Percentiles rank a stretch among this genome's conserved stretches.
phyloP scores from a whole-genome alignment of 2,888 invertebrate species.

The Sicus ferrugineus region DNA sequence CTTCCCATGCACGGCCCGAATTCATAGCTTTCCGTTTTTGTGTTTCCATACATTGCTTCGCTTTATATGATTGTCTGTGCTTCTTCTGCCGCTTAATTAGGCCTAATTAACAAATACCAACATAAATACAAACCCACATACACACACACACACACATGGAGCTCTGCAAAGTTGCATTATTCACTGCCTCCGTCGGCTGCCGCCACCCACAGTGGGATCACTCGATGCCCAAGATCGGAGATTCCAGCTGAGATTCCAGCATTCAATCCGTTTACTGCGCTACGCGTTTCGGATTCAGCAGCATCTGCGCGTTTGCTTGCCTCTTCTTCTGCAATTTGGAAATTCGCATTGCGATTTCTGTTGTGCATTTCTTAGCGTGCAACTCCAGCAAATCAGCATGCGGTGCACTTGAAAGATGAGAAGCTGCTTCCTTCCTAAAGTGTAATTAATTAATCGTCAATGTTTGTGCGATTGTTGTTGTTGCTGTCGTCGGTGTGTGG shows the following conservation, averaged over 20 bases:
- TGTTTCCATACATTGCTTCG: not conserved
- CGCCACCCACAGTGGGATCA: not conserved
- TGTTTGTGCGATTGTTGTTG: conserved; percentile 28
- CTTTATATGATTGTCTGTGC: not conserved
- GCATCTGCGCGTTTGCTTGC: conserved; percentile 8
- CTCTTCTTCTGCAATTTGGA: not conserved
- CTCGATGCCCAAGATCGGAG: not conserved
- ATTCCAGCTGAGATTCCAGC: conserved; percentile 4
- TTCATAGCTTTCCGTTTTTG: too few species aligned
- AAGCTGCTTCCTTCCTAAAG: conserved; percentile 53
- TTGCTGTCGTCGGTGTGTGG: conserved; percentile 28
- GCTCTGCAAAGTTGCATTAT: not conserved
- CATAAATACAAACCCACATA: not conserved
- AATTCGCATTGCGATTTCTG: not conserved
- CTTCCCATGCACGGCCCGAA: too few species aligned
- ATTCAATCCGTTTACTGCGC: not conserved
- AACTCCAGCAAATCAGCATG: conserved; percentile 43
- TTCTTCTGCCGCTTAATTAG: not conserved
- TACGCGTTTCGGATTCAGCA: conserved; percentile 3
- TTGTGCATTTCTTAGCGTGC: too few species aligned
- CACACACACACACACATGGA: conserved; percentile 1
- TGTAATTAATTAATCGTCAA: conserved; percentile 57
- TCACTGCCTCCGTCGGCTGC: not conserved
- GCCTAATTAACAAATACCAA: conserved; percentile 2
- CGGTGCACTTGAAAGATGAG: conserved; percentile 48